These are phyloP conservation scores for Nymphalis c-album DNA, from an alignment of 2,888 invertebrate genomes.

Conservation along the genomic window DNA sequence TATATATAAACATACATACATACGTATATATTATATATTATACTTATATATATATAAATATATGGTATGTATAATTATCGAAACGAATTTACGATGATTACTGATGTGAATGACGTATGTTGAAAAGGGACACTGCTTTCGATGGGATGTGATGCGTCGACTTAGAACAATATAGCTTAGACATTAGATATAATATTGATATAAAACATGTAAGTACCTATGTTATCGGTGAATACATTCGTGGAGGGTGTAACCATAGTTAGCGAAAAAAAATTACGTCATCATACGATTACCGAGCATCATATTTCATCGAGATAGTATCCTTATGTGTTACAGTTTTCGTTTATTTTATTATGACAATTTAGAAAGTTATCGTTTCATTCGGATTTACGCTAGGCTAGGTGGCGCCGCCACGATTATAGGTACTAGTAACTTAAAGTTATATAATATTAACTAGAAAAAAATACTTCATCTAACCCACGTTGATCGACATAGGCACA, in stretches of 20 bases:
- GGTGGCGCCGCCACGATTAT: conserved; percentile 73
- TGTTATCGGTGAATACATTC: conserved; percentile 29
- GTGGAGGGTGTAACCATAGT: conserved; percentile 25
- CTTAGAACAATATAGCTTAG: conserved; percentile 31
- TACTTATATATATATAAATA: conserved; percentile 73
- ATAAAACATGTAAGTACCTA: conserved; percentile 22
- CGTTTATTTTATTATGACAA: conserved; percentile 74
- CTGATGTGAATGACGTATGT: conserved; percentile 57
- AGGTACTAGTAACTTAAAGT: conserved; percentile 52
- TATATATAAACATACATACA: conserved; percentile 76
- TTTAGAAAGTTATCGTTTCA: conserved; percentile 74
- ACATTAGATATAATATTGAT: conserved; percentile 31
- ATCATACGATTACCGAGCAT: conserved; percentile 25
- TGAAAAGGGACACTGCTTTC: conserved; percentile 12
- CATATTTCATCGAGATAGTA: conserved; percentile 21
- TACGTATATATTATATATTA: conserved; percentile 49
- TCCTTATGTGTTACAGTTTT: conserved; percentile 70
- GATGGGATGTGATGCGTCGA: conserved; percentile 17
- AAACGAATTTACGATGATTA: conserved; percentile 79
- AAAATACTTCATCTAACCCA: conserved; percentile 38
- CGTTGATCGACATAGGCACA: conserved; percentile 26
- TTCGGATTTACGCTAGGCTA: conserved; percentile 78
- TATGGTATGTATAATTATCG: conserved; percentile 52
- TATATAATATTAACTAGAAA: conserved; percentile 45
- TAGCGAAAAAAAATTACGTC: conserved; percentile 29